A percentile compares a stretch with the other conserved stretches of the same genome.
phyloP scores from a whole-genome alignment of 30 jellyfish, hydroid and myxozoan genomes.

The Turritopsis dohrnii region DNA sequence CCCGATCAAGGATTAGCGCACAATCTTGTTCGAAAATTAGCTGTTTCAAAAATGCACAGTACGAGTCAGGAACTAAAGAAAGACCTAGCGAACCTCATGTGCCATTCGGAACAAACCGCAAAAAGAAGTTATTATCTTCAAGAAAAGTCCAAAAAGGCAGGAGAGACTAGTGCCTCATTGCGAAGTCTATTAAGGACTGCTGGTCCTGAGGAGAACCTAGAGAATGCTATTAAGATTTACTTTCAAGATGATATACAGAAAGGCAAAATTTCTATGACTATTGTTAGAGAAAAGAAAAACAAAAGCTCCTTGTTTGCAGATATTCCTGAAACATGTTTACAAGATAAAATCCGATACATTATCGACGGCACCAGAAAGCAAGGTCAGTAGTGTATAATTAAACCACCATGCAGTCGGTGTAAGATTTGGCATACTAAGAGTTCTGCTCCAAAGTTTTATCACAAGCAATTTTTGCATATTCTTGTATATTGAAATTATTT shows the following conservation, averaged over 20 bases:
- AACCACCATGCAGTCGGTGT: too few species aligned
- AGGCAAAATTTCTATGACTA: neutral
- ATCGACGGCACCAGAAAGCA: too few species aligned
- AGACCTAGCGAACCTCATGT: too few species aligned
- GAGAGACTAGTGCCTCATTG: constrained; percentile 2
- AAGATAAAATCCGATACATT: neutral
- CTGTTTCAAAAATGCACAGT: constrained; percentile 7
- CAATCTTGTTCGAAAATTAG: constrained; percentile 12
- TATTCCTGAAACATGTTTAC: neutral
- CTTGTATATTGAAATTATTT: too few species aligned
- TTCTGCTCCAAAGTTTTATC: neutral
- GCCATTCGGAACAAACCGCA: neutral
- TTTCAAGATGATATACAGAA: neutral
- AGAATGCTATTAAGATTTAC: neutral
- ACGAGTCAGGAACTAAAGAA: neutral
- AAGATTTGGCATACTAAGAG: neutral
- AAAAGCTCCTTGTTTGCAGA: neutral
- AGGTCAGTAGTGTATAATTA: too few species aligned
- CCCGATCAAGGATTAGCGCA: constrained; percentile 11
- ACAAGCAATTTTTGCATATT: too few species aligned
- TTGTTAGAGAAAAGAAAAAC: neutral
- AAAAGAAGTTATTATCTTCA: neutral
- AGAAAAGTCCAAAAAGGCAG: constrained; percentile 12
- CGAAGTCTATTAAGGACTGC: neutral
- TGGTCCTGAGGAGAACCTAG: constrained; percentile 4